phyloP scores from a whole-genome alignment of 1,140 invertebrate species.

The Matsumurasca onukii region DNA sequence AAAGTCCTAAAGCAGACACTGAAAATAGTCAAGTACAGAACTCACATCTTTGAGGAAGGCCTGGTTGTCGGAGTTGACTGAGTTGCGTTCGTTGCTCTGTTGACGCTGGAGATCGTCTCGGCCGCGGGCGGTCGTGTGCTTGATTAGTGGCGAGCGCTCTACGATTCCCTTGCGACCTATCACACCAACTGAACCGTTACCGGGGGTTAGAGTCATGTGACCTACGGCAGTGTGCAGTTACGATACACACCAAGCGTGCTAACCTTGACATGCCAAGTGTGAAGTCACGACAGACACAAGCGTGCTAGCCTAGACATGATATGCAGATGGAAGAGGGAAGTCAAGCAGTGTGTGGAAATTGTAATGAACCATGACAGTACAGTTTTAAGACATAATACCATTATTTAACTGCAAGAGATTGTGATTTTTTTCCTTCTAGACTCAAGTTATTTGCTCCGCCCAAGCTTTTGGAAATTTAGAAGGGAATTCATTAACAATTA shows the following conservation, averaged over 20 bases:
- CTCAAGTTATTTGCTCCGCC: too few relatives aligned
- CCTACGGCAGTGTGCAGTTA: neutral
- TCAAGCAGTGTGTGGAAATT: too few relatives aligned
- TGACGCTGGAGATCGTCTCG: slow-evolving; percentile 62
- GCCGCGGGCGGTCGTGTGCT: slow-evolving; percentile 61
- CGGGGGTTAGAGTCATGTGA: neutral
- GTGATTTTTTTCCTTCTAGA: too few relatives aligned
- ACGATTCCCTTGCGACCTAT: slow-evolving; percentile 77
- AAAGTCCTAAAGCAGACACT: too few relatives aligned
- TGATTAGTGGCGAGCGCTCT: slow-evolving; percentile 87
- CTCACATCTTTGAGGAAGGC: slow-evolving; percentile 80
- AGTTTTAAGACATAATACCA: too few relatives aligned
- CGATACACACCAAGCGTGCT: neutral
- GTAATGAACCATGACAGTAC: too few relatives aligned
- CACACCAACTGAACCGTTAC: slow-evolving; percentile 12
- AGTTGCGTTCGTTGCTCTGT: slow-evolving; percentile 65
- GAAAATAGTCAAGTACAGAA: slow-evolving; percentile 27
- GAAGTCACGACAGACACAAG: neutral
- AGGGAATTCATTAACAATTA: too few relatives aligned
- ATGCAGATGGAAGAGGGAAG: too few relatives aligned
- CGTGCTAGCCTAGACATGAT: too few relatives aligned
- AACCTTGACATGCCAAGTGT: too few relatives aligned
- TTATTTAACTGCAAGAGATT: too few relatives aligned
- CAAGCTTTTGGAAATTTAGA: too few relatives aligned
- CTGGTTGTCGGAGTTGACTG: slow-evolving; percentile 83